Evolutionary conservation across 2,797 vertebrate species (phyloP), one percentile per base, ranked within the genome.

Genomic region (Xenops minutus): DNA sequence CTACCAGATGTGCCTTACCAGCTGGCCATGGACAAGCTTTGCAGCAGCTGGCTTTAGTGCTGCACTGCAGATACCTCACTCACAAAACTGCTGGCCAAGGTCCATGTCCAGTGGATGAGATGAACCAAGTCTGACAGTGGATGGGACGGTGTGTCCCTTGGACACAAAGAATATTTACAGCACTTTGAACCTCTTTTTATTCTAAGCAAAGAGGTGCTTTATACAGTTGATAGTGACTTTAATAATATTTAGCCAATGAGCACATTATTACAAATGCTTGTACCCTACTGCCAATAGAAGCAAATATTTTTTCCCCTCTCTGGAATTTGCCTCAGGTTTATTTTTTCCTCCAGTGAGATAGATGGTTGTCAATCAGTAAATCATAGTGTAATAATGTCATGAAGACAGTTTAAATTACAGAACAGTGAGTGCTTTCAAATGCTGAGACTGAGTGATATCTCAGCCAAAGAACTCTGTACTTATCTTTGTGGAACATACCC

Each of bases 371-470:
- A 61, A 17, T 59, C 10, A 52, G 41, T 74, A 79, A 89, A 71
- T 43, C 19, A 26, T 55, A 66, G 14, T 75, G 13, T 34, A 75
- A 41, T 41, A 54, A 85, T 19, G 10, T 66, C 34, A 64, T 29
- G 17, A 68, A 75, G 49, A 82, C 10, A 24, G 54, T 69, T 84
- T 80, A 85, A 86, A 66, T 24, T 27, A 37, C 29, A 77, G 49
- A 63, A 88, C 84, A 90, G 56, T 7, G 2, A 80, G 13, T 20
- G 67, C 39, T 88, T 90, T 15, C 44, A 92, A 88, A 75, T 69
- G 18, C 24, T 62, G 46, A 71, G 49, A 77, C 12, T 49, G 51
- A 81, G 27, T 56, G 77, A 86, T 92, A 93, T 49, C 18, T 21
- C 64, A 88, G 56, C 7, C 69, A 84, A 62, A 79, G 37, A 54